These are phyloP conservation scores for Penaeus monodon DNA, from an alignment of 2,888 invertebrate genomes.

Conservation along the genomic window DNA sequence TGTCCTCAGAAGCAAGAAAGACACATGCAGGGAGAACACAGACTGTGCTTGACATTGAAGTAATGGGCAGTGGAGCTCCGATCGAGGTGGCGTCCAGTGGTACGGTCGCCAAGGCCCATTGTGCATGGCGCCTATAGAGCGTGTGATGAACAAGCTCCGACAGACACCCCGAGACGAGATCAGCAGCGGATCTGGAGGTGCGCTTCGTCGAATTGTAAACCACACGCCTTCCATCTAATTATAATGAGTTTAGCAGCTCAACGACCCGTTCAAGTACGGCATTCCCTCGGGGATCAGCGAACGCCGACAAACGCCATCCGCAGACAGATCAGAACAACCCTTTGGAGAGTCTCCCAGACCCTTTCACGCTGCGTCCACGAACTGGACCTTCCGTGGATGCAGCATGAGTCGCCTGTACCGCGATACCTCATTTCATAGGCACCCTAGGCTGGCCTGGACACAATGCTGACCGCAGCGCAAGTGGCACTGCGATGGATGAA, in stretches of 20 bases:
- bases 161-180: slow-evolving; percentile 10
- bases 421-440: not conserved
- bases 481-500: slow-evolving; percentile 35
- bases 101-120: slow-evolving; percentile 51
- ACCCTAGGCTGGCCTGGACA: slow-evolving; percentile 13
- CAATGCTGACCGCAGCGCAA: not conserved
- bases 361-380: slow-evolving; percentile 47
- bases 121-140: slow-evolving; percentile 44
- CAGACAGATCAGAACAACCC: slow-evolving; percentile 39
- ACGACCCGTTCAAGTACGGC: slow-evolving; percentile 46
- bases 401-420: slow-evolving; percentile 23
- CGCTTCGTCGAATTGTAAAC: no score
- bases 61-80: slow-evolving; percentile 59
- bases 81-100: slow-evolving; percentile 39
- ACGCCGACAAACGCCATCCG: slow-evolving; percentile 37
- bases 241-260: slow-evolving; percentile 55
- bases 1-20: slow-evolving; percentile 63
- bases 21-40: slow-evolving; percentile 64
- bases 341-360: slow-evolving; percentile 38
- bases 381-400: slow-evolving; percentile 56
- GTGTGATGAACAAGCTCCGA: not conserved
- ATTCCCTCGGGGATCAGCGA: slow-evolving; percentile 26
- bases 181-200: no score
- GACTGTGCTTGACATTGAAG: slow-evolving; percentile 60
- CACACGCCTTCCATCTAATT: slow-evolving; percentile 35